These are phyloP conservation scores for Brachionus calyciflorus DNA, from an alignment of 1,140 invertebrate species.

Conservation along the genomic window DNA sequence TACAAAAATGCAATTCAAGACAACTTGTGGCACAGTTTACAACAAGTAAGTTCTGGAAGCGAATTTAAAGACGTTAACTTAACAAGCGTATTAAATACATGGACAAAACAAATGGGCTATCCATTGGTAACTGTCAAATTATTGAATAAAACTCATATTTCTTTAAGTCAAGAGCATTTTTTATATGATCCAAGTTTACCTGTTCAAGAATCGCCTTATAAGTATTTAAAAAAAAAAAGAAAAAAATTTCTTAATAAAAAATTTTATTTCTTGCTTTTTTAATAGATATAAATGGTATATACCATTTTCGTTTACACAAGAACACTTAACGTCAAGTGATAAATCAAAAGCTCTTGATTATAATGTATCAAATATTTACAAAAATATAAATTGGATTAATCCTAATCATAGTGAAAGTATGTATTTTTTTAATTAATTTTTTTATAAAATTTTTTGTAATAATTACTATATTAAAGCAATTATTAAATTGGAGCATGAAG, in stretches of 20 bases:
- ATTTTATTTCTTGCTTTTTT: constrained; percentile 42
- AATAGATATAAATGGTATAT: constrained; percentile 71
- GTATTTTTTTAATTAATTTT: background rate
- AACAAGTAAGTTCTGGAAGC: constrained; percentile 49
- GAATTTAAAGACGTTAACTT: constrained; percentile 46
- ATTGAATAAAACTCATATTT: constrained; percentile 50
- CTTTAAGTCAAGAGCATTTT: constrained; percentile 62
- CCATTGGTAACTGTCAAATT: constrained; percentile 54
- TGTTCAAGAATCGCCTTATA: constrained; percentile 7
- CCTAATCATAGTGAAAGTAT: background rate
- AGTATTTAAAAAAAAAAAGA: background rate
- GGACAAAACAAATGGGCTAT: constrained; percentile 58
- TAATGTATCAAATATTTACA: constrained; percentile 16
- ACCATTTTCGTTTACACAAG: constrained; percentile 73
- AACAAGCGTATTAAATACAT: constrained; percentile 59
- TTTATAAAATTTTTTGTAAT: constrained; percentile 9
- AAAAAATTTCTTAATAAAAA: background rate
- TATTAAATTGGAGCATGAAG: background rate
- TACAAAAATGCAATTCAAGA: constrained; percentile 57
- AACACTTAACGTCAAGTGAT: constrained; percentile 53
- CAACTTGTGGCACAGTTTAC: constrained; percentile 62
- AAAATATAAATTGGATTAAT: background rate
- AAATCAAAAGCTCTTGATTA: background rate
- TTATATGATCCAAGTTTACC: constrained; percentile 52
- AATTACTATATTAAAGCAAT: background rate